Evolutionary conservation across 2,888 invertebrate genomes (phyloP), one percentile per base, ranked within the genome.

Genomic region (Crossocerus cetratus): DNA sequence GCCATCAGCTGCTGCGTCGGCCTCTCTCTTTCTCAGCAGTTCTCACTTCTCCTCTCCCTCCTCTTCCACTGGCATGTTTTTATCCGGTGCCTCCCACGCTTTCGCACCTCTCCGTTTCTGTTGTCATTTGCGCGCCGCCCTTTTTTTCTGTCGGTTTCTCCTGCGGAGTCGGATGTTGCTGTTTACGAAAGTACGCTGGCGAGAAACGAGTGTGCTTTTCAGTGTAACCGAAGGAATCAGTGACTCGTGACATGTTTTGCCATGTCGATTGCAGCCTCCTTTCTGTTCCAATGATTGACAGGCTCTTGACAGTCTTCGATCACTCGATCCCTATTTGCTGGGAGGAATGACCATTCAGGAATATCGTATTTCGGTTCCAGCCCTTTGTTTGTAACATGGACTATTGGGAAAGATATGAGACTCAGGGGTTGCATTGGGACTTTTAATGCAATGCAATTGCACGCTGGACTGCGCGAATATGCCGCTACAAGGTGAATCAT

Each of bases 341-440:
- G 32, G 32, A 32, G 5, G 32, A 32, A 32, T 32, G 32, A 32
- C 32, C 8, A 32, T 32, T 32, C 32, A 8, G 32, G 32, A 32
- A 32, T 32, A 2, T 11, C 8, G 32, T 23, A 20, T 57, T 0
- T 63, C 20, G 32, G 69, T 93, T 93, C 76, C 92, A 98, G 98
- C 91, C 99, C 99, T 67, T 93, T 99, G 89, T 99, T 99, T 93
- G 99, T 99, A 81, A 99, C 99, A 76, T 99, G 99, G 99, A 97
- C 98, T 92, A 97, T 98, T 89, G 99, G 99, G 64, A 95, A 96
- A 89, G 98, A 98, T 89, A 95, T 97, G 88, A 94, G 98, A 80
- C 93, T 99, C 76, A 94, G 99, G 80, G 99, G 99, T 62, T 99
- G 99, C 92, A 99, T 99, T 89, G 99, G 99, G 74, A 99, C 99